phyloP scores from a whole-genome alignment of 2,797 vertebrate genomes.

The Mycteria americana region DNA sequence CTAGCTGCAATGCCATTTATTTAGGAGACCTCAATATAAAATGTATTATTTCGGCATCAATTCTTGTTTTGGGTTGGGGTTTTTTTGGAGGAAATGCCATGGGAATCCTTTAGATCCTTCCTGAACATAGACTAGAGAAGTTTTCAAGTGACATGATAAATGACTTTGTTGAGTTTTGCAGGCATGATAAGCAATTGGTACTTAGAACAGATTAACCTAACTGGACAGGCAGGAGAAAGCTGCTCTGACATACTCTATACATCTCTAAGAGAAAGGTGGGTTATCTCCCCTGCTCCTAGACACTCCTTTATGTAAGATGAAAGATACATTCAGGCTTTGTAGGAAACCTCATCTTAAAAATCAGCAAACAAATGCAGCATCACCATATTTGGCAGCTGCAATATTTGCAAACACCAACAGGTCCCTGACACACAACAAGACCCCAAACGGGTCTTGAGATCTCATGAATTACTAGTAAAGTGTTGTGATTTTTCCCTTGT shows the following conservation, averaged over 20 bases:
- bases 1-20: background rate
- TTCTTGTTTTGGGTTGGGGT: background rate
- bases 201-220: conserved; percentile 11
- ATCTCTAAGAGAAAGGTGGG: background rate
- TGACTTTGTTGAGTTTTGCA: background rate
- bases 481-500: background rate
- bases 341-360: background rate
- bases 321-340: background rate
- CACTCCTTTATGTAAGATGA: background rate
- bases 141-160: conserved; percentile 31
- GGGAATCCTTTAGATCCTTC: background rate
- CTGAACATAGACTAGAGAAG: background rate
- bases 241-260: background rate
- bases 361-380: background rate
- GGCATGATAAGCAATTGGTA: background rate
- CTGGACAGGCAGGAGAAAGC: background rate
- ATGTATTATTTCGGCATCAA: background rate
- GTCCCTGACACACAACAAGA: too few relatives aligned
- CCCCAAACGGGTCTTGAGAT: background rate
- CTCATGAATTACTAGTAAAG: background rate
- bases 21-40: background rate
- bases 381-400: background rate
- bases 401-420: background rate
- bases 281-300: background rate
- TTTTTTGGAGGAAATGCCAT: background rate